Base-by-base conservation (phyloP, 2,797 vertebrate genomes). In the Fringilla coelebs region DNA sequence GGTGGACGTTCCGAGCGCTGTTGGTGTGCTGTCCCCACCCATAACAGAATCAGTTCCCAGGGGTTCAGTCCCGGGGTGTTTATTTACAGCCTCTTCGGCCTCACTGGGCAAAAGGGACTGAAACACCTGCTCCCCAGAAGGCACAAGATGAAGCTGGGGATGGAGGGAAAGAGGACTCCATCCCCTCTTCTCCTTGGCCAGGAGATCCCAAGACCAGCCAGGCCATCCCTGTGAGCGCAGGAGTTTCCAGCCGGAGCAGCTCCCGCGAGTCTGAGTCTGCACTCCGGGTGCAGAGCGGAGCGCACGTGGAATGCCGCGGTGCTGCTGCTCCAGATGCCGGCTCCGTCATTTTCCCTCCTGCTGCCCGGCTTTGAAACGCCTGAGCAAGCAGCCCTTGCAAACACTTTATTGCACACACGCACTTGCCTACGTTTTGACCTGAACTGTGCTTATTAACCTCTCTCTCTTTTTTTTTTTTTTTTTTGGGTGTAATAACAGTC, bases 261-360 rank as follows among this genome's bases (percentile, higher is more conserved):
- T 25, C 10, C 18, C 4, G 22, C 9, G 17, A 24, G 62, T 2
- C 29, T 13, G 34, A 36, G 57, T 60, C 25, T 36, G 57, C 34
- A 7, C 34, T 19, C 3, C 6, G 19, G 16, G 25, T 1, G 1
- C 31, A 5, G 63, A 83, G 74, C 7, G 0, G 1, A 2, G 4
- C 8, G 13, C 29, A 5, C 1, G 1, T 3, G 20, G 34, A 36
- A 16, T 4, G 19, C 60, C 26, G 40, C 8, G 0, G 19, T 54
- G 54, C 32, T 57, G 57, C 83, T 74, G 57, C 72, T 36, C 5
- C 9, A 82, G 78, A 24, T 41, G 77, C 76, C 12, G 1, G 73
- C 83, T 60, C 63, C 0, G 11, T 19, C 63, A 49, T 90, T 93
- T 79, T 40, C 77, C 34, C 38, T 70, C 19, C 9, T n/a, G 63